Base-by-base conservation (phyloP, 2,888 invertebrate species). In the Polymixis flavicincta region DNA sequence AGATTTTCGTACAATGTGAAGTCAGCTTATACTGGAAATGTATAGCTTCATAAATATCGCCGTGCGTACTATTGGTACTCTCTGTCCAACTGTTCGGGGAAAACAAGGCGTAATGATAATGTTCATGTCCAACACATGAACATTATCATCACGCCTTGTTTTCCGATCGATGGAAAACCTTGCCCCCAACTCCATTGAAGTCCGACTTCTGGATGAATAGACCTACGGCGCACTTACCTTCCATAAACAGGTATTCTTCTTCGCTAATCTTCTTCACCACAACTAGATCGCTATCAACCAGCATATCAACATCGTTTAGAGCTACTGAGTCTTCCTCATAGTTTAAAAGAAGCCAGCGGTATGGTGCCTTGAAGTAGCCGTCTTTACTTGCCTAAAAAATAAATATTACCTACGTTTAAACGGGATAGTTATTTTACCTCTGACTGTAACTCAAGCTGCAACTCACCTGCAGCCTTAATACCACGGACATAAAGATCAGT, bases 271-370 rank as follows among this genome's bases (percentile, higher is more conserved):
- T 89, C 71, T 89, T 91, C 0, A 94, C 94, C 6, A 97, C 25
- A 0, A 96, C 95, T 1, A 97, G 94, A 64, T 97, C 96, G 80
- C 97, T 97, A 73, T 97, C 96, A 0, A 96, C 90, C 52, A 97
- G 86, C 59, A 96, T 90, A 52, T 92, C 90, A 22, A 93, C 76
- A 17, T 86, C 77, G 0, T 78, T 65, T 14, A 88, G 60, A 4
- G 57, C 52, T 11, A 57, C 59, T 11, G 66, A 42, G 1, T 76
- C 79, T 14, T 78, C 76, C 0, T 87, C 83, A 22, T 90, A 74
- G 67, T 89, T 88, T 14, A 95, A 76, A 2, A 96, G 74, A 6
- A 97, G 80, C 97, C 97, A 97, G 70, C 96, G 94, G 85, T 95
- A 96, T 0, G 97, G 97, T 0, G 95, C 93, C 68, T 94, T 94